Conservation (phyloP, 1,140 invertebrate genomes). For the Drosophila busckii region DNA sequence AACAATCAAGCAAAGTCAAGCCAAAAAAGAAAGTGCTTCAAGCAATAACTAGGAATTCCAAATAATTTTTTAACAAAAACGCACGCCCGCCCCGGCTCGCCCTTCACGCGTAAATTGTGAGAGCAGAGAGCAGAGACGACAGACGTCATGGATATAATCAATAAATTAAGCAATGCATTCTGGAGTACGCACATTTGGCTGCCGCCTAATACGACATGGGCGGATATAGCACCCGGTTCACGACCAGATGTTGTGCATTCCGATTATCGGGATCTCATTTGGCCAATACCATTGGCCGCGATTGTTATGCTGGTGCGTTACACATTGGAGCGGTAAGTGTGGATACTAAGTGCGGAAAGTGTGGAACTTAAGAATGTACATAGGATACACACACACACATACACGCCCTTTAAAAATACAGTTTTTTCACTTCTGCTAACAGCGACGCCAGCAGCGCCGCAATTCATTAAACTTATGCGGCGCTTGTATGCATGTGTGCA, state of each 20-base stretch:
- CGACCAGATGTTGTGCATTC: slow-evolving; percentile 88
- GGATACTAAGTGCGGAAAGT: no score
- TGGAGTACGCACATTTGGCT: slow-evolving; percentile 92
- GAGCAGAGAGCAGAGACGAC: neutral
- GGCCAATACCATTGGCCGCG: slow-evolving; percentile 90
- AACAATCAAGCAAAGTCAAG: no score
- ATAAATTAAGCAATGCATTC: slow-evolving; percentile 81
- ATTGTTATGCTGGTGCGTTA: slow-evolving; percentile 87
- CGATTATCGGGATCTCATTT: slow-evolving; percentile 89
- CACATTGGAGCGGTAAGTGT: slow-evolving; percentile 87
- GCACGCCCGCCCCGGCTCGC: no score
- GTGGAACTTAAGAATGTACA: neutral
- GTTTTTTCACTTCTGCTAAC: slow-evolving; percentile 12
- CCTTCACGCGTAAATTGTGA: neutral
- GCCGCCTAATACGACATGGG: slow-evolving; percentile 93
- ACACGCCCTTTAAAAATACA: slow-evolving; percentile 26
- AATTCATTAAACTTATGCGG: slow-evolving; percentile 39
- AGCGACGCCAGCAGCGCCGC: no score
- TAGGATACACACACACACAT: neutral
- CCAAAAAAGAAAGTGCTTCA: no score
- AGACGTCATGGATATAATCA: slow-evolving; percentile 60
- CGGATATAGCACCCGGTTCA: slow-evolving; percentile 88
- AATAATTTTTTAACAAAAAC: no score
- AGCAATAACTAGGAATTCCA: no score
- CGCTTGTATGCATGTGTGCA: slow-evolving; percentile 5